A percentile compares a stretch with the other conserved stretches of the same genome.
These are phyloP conservation scores for Alosa alosa DNA, from an alignment of 2,113 vertebrate genomes.

Conservation along the genomic window DNA sequence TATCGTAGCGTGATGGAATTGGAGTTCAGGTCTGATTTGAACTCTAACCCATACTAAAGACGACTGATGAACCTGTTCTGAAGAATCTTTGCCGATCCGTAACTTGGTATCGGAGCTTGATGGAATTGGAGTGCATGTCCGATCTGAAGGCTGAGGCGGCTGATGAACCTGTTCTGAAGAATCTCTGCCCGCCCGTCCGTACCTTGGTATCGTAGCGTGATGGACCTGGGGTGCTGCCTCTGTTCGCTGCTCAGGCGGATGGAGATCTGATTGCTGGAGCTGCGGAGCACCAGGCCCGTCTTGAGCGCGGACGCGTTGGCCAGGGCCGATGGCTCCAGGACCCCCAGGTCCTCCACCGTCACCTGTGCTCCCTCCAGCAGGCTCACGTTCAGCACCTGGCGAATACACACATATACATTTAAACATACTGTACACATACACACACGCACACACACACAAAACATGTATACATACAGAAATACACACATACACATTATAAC, in stretches of 20 bases:
- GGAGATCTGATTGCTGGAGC: conserved; percentile 89
- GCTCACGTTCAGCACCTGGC: conserved; percentile 88
- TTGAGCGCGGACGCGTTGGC: conserved; percentile 89
- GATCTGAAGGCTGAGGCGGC: too few relatives aligned
- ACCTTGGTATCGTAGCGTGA: too few relatives aligned
- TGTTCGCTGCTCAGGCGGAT: conserved; percentile 82
- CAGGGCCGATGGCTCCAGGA: conserved; percentile 77
- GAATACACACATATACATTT: not conserved
- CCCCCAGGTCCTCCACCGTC: conserved; percentile 83
- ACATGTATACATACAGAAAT: not conserved
- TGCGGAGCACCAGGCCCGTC: conserved; percentile 87
- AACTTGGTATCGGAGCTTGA: too few relatives aligned
- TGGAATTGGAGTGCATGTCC: conserved; percentile 15
- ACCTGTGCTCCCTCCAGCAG: conserved; percentile 80
- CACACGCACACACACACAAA: not conserved
- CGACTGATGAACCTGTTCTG: too few relatives aligned
- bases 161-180: too few relatives aligned
- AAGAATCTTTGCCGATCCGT: not conserved
- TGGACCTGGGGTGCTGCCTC: conserved; percentile 62
- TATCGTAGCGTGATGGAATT: conserved; percentile 84
- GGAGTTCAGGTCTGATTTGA: conserved; percentile 35
- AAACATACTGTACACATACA: not conserved
- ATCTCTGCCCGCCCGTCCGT: too few relatives aligned
- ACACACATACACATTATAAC: not conserved
- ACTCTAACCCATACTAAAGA: too few relatives aligned